Base-by-base conservation (phyloP, 2,797 vertebrate genomes). In the Sebastes hopkinsi region DNA sequence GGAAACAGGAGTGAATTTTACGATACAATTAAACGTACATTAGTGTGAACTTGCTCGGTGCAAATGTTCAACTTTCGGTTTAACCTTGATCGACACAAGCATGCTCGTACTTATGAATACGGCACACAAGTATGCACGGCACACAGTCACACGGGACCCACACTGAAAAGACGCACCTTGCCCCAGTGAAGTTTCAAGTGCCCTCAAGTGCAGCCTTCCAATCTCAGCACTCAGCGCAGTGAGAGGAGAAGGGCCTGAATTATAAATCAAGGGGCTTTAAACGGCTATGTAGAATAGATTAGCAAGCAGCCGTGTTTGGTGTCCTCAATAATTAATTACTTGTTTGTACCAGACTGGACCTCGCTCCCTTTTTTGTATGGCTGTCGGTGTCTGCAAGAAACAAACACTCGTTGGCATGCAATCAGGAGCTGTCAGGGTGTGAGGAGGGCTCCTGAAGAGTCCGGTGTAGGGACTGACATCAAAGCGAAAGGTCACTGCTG, bases 241-340 rank as follows among this genome's bases (percentile, higher is more conserved):
- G 71, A 80, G 77, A 80, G 81, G 86, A 71, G 14, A 59, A 38
- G 62, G 64, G 64, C 68, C 81, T 94, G 92, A 93, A 94, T 95
- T 94, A 93, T 91, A 92, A 93, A 94, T 93, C 60, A 70, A 82
- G 77, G 75, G 78, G 85, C 87, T 92, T 94, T 90, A 91, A 92
- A 91, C 60, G 23, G 70, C 68, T 86, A 87, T 89, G 93, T 83
- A 92, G 46, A 52, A 52, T 52, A 52, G 92, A 94, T 94, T 86
- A 93, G 92, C 81, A 85, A 85, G 86, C 79, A 75, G 89, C 83
- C 68, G 4, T 89, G 90, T 94, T 92, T 80, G 81, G 86, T 76
- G 81, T 86, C 87, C 78, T 95, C 77, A 93, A 94, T 95, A 93
- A 95, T 95, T 90, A 92, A 95, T 92, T 72, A 84, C 88, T 89